Percentiles rank a stretch among this genome's conserved stretches.
Evolutionary conservation across 2,113 vertebrate genomes (phyloP).

Genomic region (Lophochroa leadbeateri): DNA sequence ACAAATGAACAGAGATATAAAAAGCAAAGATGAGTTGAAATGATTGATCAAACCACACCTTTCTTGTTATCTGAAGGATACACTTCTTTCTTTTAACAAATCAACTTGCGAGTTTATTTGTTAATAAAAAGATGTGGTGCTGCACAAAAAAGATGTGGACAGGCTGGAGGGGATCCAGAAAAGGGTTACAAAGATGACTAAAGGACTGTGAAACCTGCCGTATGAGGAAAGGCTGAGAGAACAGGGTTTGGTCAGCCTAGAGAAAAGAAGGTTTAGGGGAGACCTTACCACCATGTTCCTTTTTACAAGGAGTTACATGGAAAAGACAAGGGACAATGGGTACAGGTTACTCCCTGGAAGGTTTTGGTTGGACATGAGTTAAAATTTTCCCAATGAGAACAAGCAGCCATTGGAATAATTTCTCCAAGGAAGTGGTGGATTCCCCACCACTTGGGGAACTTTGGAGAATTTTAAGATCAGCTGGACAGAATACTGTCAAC

Average conservation of each 20-base stretch:
- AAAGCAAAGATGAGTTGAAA: background rate
- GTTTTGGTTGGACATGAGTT: background rate
- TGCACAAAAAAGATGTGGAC: background rate
- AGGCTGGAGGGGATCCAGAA: background rate
- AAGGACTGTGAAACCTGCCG: background rate
- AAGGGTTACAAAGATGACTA: background rate
- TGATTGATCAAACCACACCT: background rate
- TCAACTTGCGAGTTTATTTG: background rate
- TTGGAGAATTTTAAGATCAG: too few relatives aligned
- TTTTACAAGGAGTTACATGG: background rate
- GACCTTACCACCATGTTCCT: background rate
- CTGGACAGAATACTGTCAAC: background rate
- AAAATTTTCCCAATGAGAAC: background rate
- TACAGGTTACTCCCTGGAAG: background rate
- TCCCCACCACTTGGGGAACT: background rate
- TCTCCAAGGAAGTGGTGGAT: background rate
- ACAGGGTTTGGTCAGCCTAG: background rate
- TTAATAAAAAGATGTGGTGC: background rate
- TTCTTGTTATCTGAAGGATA: background rate
- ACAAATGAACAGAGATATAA: background rate
- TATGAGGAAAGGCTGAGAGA: background rate
- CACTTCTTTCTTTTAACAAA: background rate
- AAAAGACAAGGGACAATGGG: rapidly evolving
- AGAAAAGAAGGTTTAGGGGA: background rate
- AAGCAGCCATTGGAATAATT: background rate